A percentile compares a stretch with the other conserved stretches of the same genome.
Evolutionary conservation across 2,797 vertebrate species (phyloP).

Genomic region (Ctenopoma kingsleyae): DNA sequence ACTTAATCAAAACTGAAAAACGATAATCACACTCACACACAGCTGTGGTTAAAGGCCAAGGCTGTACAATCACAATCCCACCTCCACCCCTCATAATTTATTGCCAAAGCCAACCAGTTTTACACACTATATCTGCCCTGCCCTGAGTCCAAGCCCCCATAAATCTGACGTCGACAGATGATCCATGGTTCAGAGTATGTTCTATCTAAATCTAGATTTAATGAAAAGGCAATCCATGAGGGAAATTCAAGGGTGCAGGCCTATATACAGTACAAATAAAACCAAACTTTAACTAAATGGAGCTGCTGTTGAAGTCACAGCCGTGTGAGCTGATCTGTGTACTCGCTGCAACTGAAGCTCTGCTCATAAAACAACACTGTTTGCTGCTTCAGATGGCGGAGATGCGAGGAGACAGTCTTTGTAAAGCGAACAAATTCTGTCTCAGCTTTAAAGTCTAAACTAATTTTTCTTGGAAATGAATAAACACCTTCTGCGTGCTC

Average conservation of each 20-base stretch:
- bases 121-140: constrained; percentile 18
- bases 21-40: neutral
- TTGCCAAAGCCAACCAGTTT: constrained; percentile 19
- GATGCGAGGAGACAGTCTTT: neutral
- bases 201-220: constrained; percentile 21
- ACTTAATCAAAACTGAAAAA: constrained; percentile 10
- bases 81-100: constrained; percentile 27
- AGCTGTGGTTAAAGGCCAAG: constrained; percentile 27
- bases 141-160: constrained; percentile 9
- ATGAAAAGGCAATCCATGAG: constrained; percentile 9
- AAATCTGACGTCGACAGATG: constrained; percentile 29
- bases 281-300: constrained; percentile 25
- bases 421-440: neutral
- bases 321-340: constrained; percentile 11
- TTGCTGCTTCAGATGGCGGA: neutral
- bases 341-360: neutral
- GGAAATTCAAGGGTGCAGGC: neutral
- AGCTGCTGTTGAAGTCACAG: constrained; percentile 15
- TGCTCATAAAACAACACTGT: neutral
- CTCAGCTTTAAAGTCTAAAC: neutral
- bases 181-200: constrained; percentile 19
- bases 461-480: neutral
- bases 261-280: constrained; percentile 11
- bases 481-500: neutral
- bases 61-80: constrained; percentile 12